Conservation (phyloP, 2,888 invertebrate genomes). For the Coleophora flavipennella region DNA sequence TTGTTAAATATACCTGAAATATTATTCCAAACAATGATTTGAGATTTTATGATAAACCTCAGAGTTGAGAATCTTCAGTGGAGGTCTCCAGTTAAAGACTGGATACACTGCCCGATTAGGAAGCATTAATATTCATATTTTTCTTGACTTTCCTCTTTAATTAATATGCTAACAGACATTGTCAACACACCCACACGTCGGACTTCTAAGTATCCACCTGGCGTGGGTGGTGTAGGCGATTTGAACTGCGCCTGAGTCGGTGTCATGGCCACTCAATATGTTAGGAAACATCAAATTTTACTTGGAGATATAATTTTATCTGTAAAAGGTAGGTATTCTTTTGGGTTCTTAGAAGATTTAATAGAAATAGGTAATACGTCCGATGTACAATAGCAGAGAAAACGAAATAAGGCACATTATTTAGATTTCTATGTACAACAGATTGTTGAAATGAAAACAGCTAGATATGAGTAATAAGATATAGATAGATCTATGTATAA, state of each 20-base stretch:
- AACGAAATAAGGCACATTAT: too few species aligned
- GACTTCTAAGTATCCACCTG: slow-evolving; percentile 32
- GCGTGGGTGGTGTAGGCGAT: slow-evolving; percentile 47
- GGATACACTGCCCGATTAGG: slow-evolving; percentile 22
- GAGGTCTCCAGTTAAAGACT: not conserved
- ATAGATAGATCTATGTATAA: too few species aligned
- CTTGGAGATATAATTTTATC: slow-evolving; percentile 6
- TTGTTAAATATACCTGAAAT: too few species aligned
- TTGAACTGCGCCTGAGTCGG: slow-evolving; percentile 42
- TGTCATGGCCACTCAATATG: slow-evolving; percentile 50
- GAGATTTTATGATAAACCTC: too few species aligned
- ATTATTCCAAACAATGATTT: too few species aligned
- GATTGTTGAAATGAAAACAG: too few species aligned
- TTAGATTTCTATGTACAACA: too few species aligned
- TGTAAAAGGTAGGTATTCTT: not conserved
- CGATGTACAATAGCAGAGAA: too few species aligned
- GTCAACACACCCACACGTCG: slow-evolving; percentile 60
- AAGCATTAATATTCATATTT: slow-evolving; percentile 55
- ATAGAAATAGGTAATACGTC: too few species aligned
- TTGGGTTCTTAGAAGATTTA: too few species aligned
- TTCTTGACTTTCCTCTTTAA: slow-evolving; percentile 63
- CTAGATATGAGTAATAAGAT: too few species aligned
- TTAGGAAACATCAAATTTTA: slow-evolving; percentile 20
- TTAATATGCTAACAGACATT: slow-evolving; percentile 68
- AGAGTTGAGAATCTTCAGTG: too few species aligned